These are phyloP conservation scores for Anguilla pacifica DNA, from an alignment of 2,797 vertebrate genomes.

Conservation along the genomic window DNA sequence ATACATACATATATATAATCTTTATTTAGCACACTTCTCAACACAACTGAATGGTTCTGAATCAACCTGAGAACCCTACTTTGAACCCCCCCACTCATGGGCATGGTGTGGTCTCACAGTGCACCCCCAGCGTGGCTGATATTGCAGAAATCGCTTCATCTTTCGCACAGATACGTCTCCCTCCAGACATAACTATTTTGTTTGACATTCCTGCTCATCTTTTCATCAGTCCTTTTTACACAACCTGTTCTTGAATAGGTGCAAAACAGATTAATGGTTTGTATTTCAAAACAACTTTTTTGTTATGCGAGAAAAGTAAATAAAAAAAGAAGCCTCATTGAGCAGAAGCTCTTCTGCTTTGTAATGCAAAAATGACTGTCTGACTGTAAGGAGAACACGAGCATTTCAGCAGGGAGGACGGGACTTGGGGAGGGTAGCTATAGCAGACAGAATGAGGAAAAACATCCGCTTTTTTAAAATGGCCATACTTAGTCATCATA, in stretches of 20 bases:
- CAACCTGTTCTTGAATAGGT: background rate
- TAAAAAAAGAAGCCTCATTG: background rate
- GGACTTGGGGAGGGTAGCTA: background rate
- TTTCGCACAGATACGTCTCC: background rate
- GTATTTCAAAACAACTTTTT: background rate
- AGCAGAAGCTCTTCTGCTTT: background rate
- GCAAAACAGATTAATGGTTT: background rate
- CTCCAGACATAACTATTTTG: slow-evolving; percentile 34
- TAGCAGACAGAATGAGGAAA: background rate
- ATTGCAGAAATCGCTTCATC: background rate
- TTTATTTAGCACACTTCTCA: too few relatives aligned
- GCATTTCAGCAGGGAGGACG: background rate
- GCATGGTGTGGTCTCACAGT: background rate
- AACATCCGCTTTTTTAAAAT: background rate
- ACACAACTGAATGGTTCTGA: background rate
- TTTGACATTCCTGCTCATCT: slow-evolving; percentile 29
- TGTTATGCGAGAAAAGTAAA: background rate
- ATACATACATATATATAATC: background rate
- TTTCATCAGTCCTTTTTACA: background rate
- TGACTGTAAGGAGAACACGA: background rate
- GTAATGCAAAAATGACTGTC: background rate
- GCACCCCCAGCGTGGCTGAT: background rate
- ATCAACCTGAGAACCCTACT: background rate
- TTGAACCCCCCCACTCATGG: background rate
- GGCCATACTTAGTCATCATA: slow-evolving; percentile 33